Evolutionary conservation across 2,113 vertebrate species (phyloP).

Genomic region (Salvelinus sp.): DNA sequence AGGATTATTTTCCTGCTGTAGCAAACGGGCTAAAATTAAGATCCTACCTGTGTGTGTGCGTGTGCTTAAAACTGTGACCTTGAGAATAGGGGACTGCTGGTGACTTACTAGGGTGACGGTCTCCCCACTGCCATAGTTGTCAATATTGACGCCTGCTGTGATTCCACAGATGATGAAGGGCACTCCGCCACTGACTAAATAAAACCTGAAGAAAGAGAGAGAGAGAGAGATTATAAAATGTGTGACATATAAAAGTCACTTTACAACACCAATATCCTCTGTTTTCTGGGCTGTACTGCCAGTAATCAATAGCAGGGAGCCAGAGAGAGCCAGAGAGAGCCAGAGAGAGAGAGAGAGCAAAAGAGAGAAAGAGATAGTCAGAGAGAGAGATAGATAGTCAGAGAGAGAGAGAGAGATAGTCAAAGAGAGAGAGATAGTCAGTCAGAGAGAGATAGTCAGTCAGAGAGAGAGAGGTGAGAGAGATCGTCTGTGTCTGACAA

Average conservation of each 20-base stretch:
- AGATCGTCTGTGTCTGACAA: too few relatives aligned
- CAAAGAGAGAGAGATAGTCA: too few relatives aligned
- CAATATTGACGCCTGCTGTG: constrained; percentile 91
- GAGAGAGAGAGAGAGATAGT: too few relatives aligned
- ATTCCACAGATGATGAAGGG: constrained; percentile 97
- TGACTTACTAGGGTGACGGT: constrained; percentile 90
- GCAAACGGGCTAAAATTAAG: too few relatives aligned
- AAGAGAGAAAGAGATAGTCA: background rate
- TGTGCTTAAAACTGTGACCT: too few relatives aligned
- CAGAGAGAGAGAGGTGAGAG: too few relatives aligned
- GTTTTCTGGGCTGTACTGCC: background rate
- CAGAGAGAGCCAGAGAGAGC: background rate
- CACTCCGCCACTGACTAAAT: constrained; percentile 91
- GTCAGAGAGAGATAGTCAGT: too few relatives aligned
- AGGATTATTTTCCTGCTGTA: too few relatives aligned
- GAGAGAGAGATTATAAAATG: background rate
- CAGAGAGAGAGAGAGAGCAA: background rate
- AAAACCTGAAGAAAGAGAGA: constrained; percentile 80
- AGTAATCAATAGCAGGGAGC: background rate
- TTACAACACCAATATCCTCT: constrained; percentile 6
- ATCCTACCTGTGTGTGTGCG: too few relatives aligned
- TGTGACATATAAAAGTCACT: background rate
- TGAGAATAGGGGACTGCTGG: too few relatives aligned
- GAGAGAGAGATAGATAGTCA: background rate
- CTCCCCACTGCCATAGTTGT: constrained; percentile 91